Base-by-base conservation (phyloP, 1,140 invertebrate genomes). In the Zelostemma sp. region DNA sequence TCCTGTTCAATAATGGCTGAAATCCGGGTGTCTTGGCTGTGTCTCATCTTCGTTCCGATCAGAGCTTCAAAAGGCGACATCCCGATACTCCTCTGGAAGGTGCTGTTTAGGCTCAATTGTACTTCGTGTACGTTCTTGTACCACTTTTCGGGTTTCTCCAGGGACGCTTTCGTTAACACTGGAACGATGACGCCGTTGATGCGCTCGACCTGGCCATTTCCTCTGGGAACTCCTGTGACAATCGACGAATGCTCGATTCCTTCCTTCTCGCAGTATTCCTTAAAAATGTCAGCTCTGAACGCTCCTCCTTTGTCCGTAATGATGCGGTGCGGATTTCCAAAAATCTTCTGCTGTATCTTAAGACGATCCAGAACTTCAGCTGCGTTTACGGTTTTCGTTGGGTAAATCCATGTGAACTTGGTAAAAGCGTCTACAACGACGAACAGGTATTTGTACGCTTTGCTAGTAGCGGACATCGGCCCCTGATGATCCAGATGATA, bases 21-120 rank as follows among this genome's bases (percentile, higher is more conserved):
- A 0, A 50, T 50, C 14, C 12, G 4, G 4, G 6, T 1, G 15
- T 55, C 17, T n/a, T 28, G 1, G n/a, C 21, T 16, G 0, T 53
- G 5, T 8, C 45, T 31, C 73, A 85, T 80, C 43, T 83, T 79
- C 0, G 45, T 40, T n/a, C 79, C 81, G 25, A 74, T 54, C 9
- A 60, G 17, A 11, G 49, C 57, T 19, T 51, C 48, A 46, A 60
- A 60, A 56, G 56, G 63, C 18, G 63, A 67, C 41, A 60, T 57
- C 12, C 50, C 56, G 1, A 59, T 63, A 17, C 64, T 67, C 8
- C 57, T 12, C 31, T 55, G 57, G 16, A 33, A 61, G 0, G 45
- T 58, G 25, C 35, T 61, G 16, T 67, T 40, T 2, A 82, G 5
- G 28, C 28, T 31, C 28, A 5, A 6, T 31, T 31, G 28, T 11